phyloP scores from a whole-genome alignment of 2,797 vertebrate genomes.

The Selene dorsalis region DNA sequence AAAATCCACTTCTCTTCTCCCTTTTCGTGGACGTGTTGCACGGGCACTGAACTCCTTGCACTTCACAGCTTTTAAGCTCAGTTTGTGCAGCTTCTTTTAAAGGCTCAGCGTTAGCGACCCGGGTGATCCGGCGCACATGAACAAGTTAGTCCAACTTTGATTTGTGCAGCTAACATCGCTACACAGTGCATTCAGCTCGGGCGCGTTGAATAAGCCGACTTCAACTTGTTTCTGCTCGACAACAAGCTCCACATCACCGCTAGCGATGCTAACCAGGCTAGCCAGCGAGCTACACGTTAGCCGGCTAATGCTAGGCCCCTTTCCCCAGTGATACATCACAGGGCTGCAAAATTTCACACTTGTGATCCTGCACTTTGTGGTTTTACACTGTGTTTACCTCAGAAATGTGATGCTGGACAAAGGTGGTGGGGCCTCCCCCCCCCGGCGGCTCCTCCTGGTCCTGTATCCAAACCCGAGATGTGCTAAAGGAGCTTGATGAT shows the following conservation, averaged over 20 bases:
- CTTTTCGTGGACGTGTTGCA: constrained; percentile 18
- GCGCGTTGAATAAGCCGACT: background rate
- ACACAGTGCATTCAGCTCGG: too few relatives aligned
- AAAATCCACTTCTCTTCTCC: background rate
- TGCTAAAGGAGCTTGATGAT: constrained; percentile 38
- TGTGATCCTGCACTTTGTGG: constrained; percentile 21
- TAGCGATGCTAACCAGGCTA: constrained; percentile 65
- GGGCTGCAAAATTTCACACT: constrained; percentile 22
- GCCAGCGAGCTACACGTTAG: constrained; percentile 58
- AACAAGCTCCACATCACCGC: constrained; percentile 47
- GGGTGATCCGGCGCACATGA: background rate
- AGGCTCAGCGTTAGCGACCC: background rate
- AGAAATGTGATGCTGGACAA: constrained; percentile 30
- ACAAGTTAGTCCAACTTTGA: background rate
- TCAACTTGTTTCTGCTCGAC: constrained; percentile 28
- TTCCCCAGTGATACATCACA: constrained; percentile 23
- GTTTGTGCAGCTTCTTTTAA: constrained; percentile 37
- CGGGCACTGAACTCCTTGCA: constrained; percentile 15
- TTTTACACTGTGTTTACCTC: constrained; percentile 67
- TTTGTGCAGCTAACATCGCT: background rate
- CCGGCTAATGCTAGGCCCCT: constrained; percentile 74
- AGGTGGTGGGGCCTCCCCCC: constrained; percentile 54
- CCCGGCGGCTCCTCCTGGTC: constrained; percentile 28
- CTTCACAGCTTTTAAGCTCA: constrained; percentile 30
- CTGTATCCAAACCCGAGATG: constrained; percentile 50